phyloP scores from a whole-genome alignment of 2,113 vertebrate genomes.

The Podiceps cristatus region DNA sequence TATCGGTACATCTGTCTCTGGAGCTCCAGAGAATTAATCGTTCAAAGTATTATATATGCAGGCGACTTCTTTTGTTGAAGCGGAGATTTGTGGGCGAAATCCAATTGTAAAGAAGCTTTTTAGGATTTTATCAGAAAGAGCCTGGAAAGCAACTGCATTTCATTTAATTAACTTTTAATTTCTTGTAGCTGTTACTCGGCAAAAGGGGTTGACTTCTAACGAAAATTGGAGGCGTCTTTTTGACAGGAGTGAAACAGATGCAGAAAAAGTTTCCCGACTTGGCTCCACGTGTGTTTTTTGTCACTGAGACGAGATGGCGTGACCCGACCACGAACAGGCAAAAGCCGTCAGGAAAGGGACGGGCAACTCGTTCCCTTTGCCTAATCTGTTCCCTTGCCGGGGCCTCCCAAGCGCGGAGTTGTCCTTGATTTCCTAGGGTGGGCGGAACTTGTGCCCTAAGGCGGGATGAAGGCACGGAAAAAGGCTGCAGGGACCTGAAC shows the following conservation, averaged over 20 bases:
- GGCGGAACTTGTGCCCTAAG: too few relatives aligned
- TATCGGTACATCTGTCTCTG: not conserved
- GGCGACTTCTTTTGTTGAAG: not conserved
- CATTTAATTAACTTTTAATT: not conserved
- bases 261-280: not conserved
- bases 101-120: not conserved
- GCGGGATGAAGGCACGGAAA: accelerated
- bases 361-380: accelerated
- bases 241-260: not conserved
- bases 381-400: accelerated
- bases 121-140: not conserved
- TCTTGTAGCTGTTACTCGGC: not conserved
- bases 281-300: not conserved
- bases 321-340: accelerated
- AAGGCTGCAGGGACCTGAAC: not conserved
- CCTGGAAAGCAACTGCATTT: not conserved
- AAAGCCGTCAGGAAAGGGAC: not conserved
- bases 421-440: not conserved
- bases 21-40: not conserved
- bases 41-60: not conserved
- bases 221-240: not conserved
- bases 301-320: accelerated
- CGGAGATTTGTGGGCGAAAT: not conserved
- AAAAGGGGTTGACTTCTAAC: not conserved
- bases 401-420: not conserved